Conservation (phyloP, 1,140 invertebrate genomes). For the Caenorhabditis remanei region DNA sequence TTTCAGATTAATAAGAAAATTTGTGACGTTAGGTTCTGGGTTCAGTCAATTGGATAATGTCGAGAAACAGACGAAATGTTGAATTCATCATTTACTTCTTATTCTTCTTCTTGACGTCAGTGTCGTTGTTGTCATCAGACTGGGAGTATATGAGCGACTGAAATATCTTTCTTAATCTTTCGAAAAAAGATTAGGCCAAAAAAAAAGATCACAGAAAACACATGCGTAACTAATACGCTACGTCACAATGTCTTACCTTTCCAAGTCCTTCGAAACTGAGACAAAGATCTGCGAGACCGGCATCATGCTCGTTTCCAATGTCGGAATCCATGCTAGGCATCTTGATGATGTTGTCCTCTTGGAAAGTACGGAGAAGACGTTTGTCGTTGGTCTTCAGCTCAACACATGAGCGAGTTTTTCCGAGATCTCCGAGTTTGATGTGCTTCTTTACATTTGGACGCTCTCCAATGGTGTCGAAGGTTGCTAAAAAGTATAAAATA, state of each 20-base stretch:
- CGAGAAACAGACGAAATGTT: neutral
- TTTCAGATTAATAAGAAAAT: too few species aligned
- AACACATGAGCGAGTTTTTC: constrained; percentile 58
- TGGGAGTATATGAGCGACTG: constrained; percentile 37
- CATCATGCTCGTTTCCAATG: neutral
- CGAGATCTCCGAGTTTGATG: constrained; percentile 51
- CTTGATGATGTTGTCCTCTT: constrained; percentile 62
- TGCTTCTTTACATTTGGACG: constrained; percentile 52
- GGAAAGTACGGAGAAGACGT: constrained; percentile 53
- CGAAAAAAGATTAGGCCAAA: neutral
- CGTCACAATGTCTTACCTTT: constrained; percentile 28
- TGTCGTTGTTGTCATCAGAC: neutral
- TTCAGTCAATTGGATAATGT: neutral
- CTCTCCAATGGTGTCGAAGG: constrained; percentile 56
- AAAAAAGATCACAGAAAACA: neutral
- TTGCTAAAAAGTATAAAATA: neutral
- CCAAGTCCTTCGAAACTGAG: constrained; percentile 30
- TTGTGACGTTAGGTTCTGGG: too few species aligned
- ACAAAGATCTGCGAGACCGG: constrained; percentile 6
- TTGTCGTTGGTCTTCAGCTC: constrained; percentile 51
- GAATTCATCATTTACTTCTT: constrained; percentile 20
- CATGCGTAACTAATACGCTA: neutral
- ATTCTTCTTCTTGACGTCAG: constrained; percentile 36
- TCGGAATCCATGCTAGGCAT: constrained; percentile 57
- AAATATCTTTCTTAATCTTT: constrained; percentile 1